Conservation (phyloP, 2,797 vertebrate genomes). For the Basileuterus tristriatus region DNA sequence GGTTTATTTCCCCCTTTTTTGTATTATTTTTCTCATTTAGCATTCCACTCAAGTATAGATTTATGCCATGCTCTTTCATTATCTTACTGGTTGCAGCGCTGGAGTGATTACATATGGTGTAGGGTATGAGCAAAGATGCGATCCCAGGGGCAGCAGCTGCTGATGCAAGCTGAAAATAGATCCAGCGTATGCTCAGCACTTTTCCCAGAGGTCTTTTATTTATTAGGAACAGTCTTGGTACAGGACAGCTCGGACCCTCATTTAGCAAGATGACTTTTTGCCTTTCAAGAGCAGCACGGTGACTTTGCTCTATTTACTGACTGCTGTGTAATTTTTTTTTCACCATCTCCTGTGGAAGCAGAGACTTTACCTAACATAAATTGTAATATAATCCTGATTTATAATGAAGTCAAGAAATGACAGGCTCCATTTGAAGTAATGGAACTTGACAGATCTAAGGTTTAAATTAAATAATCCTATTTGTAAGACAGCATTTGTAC, state of each 20-base stretch:
- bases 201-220: constrained; percentile 89
- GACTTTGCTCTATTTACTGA: constrained; percentile 80
- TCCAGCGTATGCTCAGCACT: constrained; percentile 90
- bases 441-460: constrained; percentile 77
- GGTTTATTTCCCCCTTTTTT: constrained; percentile 81
- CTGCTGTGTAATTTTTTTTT: constrained; percentile 75
- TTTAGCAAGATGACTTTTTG: constrained; percentile 83
- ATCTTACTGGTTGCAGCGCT: constrained; percentile 85
- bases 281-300: constrained; percentile 72
- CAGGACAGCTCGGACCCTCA: constrained; percentile 79
- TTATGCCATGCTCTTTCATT: constrained; percentile 86
- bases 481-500: constrained; percentile 76
- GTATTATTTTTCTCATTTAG: constrained; percentile 83
- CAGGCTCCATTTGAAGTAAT: constrained; percentile 77
- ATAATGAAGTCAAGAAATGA: constrained; percentile 78
- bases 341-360: constrained; percentile 50
- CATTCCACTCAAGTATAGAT: constrained; percentile 81
- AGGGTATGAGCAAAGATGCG: constrained; percentile 86
- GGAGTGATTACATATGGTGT: constrained; percentile 93
- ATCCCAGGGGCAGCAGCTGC: constrained; percentile 93
- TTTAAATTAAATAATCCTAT: constrained; percentile 84
- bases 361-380: constrained; percentile 74
- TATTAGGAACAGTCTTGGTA: constrained; percentile 82
- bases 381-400: constrained; percentile 76
- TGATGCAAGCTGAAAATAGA: constrained; percentile 98